Evolutionary conservation across 2,888 invertebrate species (phyloP).

Genomic region (Halocaridina rubra): DNA sequence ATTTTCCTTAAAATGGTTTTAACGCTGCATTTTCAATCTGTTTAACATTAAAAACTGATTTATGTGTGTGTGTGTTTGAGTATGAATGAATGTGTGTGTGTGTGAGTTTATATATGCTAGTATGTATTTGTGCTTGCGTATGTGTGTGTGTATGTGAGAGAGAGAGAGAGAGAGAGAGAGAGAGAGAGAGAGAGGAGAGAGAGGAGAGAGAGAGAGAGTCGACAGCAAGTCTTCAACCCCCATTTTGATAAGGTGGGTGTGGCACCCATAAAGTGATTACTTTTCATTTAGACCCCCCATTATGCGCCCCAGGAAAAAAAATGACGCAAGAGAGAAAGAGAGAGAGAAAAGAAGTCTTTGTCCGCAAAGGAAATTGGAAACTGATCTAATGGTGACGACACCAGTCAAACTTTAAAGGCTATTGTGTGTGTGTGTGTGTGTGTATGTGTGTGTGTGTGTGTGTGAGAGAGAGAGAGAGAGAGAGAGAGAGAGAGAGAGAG

Average conservation of each 20-base stretch:
- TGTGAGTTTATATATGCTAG: neutral
- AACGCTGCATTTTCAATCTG: too few species aligned
- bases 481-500: neutral
- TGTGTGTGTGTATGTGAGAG: too few species aligned
- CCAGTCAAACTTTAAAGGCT: too few species aligned
- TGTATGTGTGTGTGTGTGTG: too few species aligned
- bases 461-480: neutral
- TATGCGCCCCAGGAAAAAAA: neutral
- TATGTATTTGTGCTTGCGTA: neutral
- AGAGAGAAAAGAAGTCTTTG: neutral
- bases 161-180: too few species aligned
- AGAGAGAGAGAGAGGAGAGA: neutral
- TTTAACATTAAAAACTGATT: too few species aligned
- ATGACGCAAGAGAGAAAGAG: neutral
- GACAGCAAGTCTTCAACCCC: neutral
- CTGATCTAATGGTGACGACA: too few species aligned
- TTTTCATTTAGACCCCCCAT: constrained; percentile 6
- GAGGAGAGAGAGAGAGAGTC: too few species aligned
- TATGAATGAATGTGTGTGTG: neutral
- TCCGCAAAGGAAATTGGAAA: neutral
- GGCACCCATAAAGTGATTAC: constrained; percentile 39
- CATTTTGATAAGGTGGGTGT: constrained; percentile 36
- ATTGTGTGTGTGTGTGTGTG: too few species aligned
- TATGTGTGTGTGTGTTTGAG: constrained; percentile 10
- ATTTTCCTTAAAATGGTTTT: too few species aligned